These are phyloP conservation scores for Dromius quadrimaculatus DNA, from an alignment of 2,888 invertebrate species.

Conservation along the genomic window DNA sequence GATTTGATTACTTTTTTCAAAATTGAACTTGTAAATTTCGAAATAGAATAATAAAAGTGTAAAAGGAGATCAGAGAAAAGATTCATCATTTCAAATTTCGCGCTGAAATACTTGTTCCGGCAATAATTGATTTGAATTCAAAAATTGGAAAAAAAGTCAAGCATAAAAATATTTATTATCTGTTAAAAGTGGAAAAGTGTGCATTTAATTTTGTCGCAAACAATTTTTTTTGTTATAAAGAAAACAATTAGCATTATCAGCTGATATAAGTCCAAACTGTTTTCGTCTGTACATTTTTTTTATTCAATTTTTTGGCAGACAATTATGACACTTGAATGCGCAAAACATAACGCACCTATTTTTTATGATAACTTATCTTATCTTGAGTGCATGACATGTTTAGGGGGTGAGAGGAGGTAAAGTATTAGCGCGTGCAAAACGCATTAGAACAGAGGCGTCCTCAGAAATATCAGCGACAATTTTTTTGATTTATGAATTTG, in stretches of 20 bases:
- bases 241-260: conserved; percentile 24
- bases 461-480: too few species aligned
- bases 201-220: conserved; percentile 6
- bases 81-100: too few species aligned
- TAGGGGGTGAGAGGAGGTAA: not conserved
- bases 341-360: conserved; percentile 27
- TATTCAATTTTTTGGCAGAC: conserved; percentile 34
- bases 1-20: too few species aligned
- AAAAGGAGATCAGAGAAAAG: too few species aligned
- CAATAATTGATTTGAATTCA: too few species aligned
- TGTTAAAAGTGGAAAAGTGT: not conserved
- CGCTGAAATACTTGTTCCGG: too few species aligned
- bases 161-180: too few species aligned
- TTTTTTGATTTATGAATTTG: too few species aligned
- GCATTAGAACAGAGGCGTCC: conserved; percentile 5
- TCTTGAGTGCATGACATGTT: conserved; percentile 24
- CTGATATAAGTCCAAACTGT: conserved; percentile 24
- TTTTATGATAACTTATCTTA: conserved; percentile 31
- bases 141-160: too few species aligned
- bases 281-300: conserved; percentile 28
- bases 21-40: too few species aligned
- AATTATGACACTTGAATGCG: conserved; percentile 25
- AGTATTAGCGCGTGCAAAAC: conserved; percentile 12
- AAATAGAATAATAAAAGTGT: too few species aligned
- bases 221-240: conserved; percentile 22